Evolutionary conservation across 2,888 invertebrate species (phyloP).

Genomic region (Furcula furcula): DNA sequence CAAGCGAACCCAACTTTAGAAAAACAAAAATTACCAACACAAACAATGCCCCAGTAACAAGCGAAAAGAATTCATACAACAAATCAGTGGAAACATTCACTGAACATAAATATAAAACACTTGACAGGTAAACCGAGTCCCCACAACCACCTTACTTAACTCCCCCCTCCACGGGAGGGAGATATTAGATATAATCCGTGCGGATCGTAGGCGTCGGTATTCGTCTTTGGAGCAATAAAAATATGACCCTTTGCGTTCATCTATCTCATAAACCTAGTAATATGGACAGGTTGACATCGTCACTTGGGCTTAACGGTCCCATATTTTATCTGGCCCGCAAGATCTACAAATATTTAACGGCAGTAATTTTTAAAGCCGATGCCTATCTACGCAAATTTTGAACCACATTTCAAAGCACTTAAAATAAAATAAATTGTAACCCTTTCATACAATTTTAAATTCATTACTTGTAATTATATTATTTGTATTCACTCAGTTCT

Average conservation of each 20-base stretch:
- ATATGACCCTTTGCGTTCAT: slow-evolving; percentile 29
- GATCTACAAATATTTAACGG: too few species aligned
- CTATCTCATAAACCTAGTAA: slow-evolving; percentile 20
- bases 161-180: slow-evolving; percentile 10
- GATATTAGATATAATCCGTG: slow-evolving; percentile 23
- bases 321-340: too few species aligned
- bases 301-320: too few species aligned
- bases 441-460: too few species aligned
- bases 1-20: too few species aligned
- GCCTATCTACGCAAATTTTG: too few species aligned
- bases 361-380: too few species aligned
- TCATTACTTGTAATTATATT: too few species aligned
- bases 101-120: slow-evolving; percentile 22
- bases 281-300: not conserved
- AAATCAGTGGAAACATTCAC: slow-evolving; percentile 14
- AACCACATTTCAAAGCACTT: too few species aligned
- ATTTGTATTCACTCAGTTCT: too few species aligned
- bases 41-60: slow-evolving; percentile 1
- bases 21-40: not conserved
- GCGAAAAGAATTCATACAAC: slow-evolving; percentile 6
- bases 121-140: slow-evolving; percentile 13
- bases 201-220: slow-evolving; percentile 11
- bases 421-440: too few species aligned
- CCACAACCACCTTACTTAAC: too few species aligned
- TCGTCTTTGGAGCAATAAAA: slow-evolving; percentile 33